Evolutionary conservation across 2,888 invertebrate species (phyloP), one percentile per base, ranked within the genome.

Genomic region (Caenorhabditis auriculariae): DNA sequence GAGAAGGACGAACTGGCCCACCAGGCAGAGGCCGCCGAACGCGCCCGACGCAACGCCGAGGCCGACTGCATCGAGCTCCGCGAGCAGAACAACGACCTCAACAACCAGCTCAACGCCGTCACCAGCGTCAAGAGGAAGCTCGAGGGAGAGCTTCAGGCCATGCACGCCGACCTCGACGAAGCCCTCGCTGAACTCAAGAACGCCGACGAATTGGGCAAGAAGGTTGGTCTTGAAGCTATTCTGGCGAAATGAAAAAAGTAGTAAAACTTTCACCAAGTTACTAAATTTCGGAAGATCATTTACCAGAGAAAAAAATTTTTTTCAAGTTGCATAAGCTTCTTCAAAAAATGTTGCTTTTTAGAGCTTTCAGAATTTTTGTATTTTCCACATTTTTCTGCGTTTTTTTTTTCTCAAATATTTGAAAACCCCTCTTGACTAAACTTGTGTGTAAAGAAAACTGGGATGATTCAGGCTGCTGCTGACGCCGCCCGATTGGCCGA

Each of bases 401-500:
- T n/a, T n/a, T n/a, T n/a, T n/a, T n/a, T n/a, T n/a, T n/a, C n/a
- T n/a, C n/a, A n/a, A n/a, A n/a, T n/a, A n/a, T n/a, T n/a, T n/a
- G n/a, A n/a, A n/a, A n/a, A n/a, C n/a, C n/a, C n/a, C n/a, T n/a
- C n/a, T n/a, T n/a, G n/a, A n/a, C n/a, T n/a, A n/a, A n/a, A n/a
- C n/a, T n/a, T n/a, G n/a, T n/a, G n/a, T n/a, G n/a, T n/a, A n/a
- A n/a, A n/a, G n/a, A n/a, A n/a, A n/a, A n/a, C n/a, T n/a, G 35
- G 9, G n/a, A 32, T n/a, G 9, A 32, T 46, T 17, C 21, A 51
- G 48, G 66, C 73, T 7, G 46, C 69, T 91, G 91, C 93, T 80
- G 98, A 98, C 85, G 95, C 96, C 77, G 94, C 96, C 79, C 89
- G 96, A 84, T 88, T 98, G 62, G 95, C 96, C 74, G 98, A 98